These are phyloP conservation scores for Saturnia pavonia DNA, from an alignment of 2,888 invertebrate genomes.

Conservation along the genomic window DNA sequence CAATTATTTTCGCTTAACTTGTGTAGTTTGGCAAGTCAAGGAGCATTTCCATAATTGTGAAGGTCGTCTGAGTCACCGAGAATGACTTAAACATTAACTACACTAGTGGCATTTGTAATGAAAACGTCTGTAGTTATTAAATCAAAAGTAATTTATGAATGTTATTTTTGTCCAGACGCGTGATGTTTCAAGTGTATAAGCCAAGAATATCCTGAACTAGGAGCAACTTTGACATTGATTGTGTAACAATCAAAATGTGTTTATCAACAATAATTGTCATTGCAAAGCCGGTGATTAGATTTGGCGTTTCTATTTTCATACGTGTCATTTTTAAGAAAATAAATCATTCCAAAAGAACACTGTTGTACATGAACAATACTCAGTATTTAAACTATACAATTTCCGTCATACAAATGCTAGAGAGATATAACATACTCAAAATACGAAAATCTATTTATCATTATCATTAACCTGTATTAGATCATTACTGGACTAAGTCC, in stretches of 20 bases:
- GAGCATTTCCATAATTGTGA: conserved; percentile 36
- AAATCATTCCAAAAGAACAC: not conserved
- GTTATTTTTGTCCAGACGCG: not conserved
- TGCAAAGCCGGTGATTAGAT: not conserved
- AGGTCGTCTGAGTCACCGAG: conserved; percentile 37
- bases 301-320: not conserved
- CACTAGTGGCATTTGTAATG: not conserved
- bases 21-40: conserved; percentile 18
- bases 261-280: not conserved
- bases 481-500: not conserved
- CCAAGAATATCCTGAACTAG: too few relatives aligned
- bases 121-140: not conserved
- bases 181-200: not conserved
- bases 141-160: not conserved
- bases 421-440: not conserved
- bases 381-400: not conserved
- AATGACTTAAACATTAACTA: conserved; percentile 9
- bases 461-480: not conserved
- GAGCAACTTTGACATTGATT: too few relatives aligned
- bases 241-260: not conserved
- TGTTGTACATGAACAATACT: too few relatives aligned
- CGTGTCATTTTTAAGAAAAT: not conserved
- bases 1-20: not conserved
- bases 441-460: not conserved
- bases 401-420: not conserved